Percentiles rank a stretch among this genome's conserved stretches.
Conservation (phyloP, 2,888 invertebrate species). For the Timema podura region DNA sequence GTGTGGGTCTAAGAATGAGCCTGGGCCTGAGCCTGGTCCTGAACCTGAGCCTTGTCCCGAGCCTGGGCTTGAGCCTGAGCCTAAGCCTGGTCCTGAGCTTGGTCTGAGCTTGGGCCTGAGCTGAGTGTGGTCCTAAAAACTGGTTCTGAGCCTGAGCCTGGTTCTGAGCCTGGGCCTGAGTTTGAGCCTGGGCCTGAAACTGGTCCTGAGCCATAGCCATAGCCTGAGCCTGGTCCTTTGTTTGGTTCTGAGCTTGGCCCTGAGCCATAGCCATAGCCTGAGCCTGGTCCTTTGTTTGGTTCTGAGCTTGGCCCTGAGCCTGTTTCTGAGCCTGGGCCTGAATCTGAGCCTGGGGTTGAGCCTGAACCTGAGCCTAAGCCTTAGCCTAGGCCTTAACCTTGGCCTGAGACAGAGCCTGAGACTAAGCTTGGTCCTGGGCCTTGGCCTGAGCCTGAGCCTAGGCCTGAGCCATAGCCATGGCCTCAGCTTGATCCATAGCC, state of each 20-base stretch:
- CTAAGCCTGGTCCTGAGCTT: constrained; percentile 25
- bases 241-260: constrained; percentile 26
- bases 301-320: too few species aligned
- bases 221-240: background rate
- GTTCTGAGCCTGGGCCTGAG: constrained; percentile 25
- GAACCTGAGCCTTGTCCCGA: constrained; percentile 7
- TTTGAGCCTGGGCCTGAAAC: too few species aligned
- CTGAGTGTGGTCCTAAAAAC: too few species aligned
- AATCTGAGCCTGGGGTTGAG: constrained; percentile 13
- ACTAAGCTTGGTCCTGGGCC: background rate
- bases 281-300: constrained; percentile 30
- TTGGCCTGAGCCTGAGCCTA: background rate
- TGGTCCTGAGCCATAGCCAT: background rate
- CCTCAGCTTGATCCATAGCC: background rate
- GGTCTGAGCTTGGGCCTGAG: constrained; percentile 31
- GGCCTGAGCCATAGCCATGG: background rate
- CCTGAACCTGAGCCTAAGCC: too few species aligned
- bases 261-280: constrained; percentile 34
- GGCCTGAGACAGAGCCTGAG: background rate
- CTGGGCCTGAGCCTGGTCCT: too few species aligned
- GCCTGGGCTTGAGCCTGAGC: constrained; percentile 6
- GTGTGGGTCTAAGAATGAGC: too few species aligned
- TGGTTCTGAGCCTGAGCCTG: constrained; percentile 32
- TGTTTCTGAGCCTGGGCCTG: too few species aligned
- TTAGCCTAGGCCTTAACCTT: background rate